Conservation (phyloP, 2,888 invertebrate genomes). For the Tubulanus polymorphus region DNA sequence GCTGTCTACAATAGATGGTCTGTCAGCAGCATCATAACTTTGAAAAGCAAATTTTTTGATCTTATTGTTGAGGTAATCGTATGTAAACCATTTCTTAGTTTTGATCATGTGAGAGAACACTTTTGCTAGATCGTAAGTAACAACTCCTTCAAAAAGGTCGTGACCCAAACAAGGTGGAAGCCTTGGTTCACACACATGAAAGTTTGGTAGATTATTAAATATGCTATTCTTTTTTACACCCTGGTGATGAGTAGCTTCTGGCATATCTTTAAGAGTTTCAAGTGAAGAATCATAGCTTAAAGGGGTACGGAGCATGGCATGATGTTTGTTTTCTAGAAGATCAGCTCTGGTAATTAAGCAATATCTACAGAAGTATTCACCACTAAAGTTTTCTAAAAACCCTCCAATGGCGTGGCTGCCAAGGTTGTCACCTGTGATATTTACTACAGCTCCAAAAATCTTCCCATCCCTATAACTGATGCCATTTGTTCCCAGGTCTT, state of each 20-base stretch:
- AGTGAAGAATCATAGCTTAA: no score
- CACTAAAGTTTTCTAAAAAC: slow-evolving; percentile 12
- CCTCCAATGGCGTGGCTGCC: slow-evolving; percentile 16
- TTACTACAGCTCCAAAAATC: no score
- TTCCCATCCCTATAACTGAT: no score
- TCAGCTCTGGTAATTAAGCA: slow-evolving; percentile 10
- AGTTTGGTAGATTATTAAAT: slow-evolving; percentile 11
- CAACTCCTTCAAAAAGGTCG: slow-evolving; percentile 16
- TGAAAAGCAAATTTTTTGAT: slow-evolving; percentile 5
- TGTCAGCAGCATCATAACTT: slow-evolving; percentile 12
- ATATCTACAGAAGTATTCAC: slow-evolving; percentile 14
- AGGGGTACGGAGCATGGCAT: neutral
- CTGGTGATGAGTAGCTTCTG: neutral
- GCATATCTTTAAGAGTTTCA: no score
- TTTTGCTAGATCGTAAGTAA: slow-evolving; percentile 15
- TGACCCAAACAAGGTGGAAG: slow-evolving; percentile 15
- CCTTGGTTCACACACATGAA: slow-evolving; percentile 16
- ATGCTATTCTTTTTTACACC: slow-evolving; percentile 10
- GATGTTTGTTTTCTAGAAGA: neutral
- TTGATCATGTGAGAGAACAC: slow-evolving; percentile 13
- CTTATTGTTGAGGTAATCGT: neutral
- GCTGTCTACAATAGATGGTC: slow-evolving; percentile 2
- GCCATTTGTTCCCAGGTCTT: slow-evolving; percentile 9
- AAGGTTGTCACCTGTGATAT: slow-evolving; percentile 14
- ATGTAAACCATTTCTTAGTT: slow-evolving; percentile 8